Base-by-base conservation (phyloP, 2,113 vertebrate species). In the Columba janthina region DNA sequence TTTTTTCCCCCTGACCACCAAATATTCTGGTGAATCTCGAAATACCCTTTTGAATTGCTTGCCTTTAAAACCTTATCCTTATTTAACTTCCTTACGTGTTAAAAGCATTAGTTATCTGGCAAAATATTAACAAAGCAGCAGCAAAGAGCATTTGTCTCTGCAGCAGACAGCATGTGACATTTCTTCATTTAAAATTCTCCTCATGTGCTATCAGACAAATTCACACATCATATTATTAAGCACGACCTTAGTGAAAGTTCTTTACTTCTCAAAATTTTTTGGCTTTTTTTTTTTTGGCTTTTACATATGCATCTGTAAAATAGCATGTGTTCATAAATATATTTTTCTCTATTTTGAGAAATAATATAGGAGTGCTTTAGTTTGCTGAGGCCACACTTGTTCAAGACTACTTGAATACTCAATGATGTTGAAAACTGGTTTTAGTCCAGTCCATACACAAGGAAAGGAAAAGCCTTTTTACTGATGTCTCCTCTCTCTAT, bases 41-140 rank as follows among this genome's bases (percentile, higher is more conserved):
- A 89, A 61, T 36, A n/a, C 4, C 3, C 16, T 60, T 83, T 80
- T 78, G 21, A 81, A 42, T 88, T 64, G 14, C n/a, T 61, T 85
- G 31, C 31, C 29, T 83, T 93, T 79, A 61, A 70, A 91, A 58
- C 12, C 12, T 65, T 87, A 42, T 54, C 72, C 36, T 81, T 72
- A 62, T 81, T 85, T 90, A 82, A 67, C 48, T 74, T 92, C 8
- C 22, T 74, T 64, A 26, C 13, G 11, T 32, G 32, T 40, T 80
- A 69, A 58, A 91, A 85, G 54, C 26, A 32, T 60, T 78, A 57
- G 42, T 31, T 89, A 70, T 38, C 44, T 83, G 73, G 38, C 70
- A 85, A 94, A 94, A 83, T 53, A 74, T 74, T 95, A 80, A 89
- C 20, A 28, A 91, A 87, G 60, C 29, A 64, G 61, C 57, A 85